Conservation (phyloP, 1,140 invertebrate species). For the Pachyrhynchus sulphureomaculatus region DNA sequence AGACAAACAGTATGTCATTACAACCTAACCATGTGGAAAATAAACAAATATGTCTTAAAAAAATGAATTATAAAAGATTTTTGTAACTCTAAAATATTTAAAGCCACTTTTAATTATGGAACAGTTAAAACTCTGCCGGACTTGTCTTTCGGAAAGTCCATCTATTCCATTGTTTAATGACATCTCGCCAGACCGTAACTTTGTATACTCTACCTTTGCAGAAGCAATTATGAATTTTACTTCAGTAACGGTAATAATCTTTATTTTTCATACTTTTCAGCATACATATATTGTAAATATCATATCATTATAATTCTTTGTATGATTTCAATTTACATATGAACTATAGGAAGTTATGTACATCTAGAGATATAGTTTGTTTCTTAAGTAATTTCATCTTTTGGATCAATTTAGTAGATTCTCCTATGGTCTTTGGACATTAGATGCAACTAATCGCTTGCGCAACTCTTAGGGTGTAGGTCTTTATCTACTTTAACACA, state of each 20-base stretch:
- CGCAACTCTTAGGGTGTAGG: too few species aligned
- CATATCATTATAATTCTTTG: too few species aligned
- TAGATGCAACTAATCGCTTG: too few species aligned
- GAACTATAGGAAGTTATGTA: background rate
- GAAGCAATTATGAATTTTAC: constrained; percentile 15
- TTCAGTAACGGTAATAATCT: constrained; percentile 13
- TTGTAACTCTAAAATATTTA: too few species aligned
- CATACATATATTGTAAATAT: too few species aligned
- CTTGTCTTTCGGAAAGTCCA: constrained; percentile 20
- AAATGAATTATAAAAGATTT: too few species aligned
- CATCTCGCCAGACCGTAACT: background rate
- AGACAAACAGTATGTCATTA: too few species aligned
- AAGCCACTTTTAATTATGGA: constrained; percentile 4
- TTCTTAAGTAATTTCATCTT: constrained; percentile 8
- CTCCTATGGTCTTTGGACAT: too few species aligned
- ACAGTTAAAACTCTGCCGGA: constrained; percentile 14
- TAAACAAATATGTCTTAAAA: background rate
- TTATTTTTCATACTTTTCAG: too few species aligned
- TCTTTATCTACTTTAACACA: too few species aligned
- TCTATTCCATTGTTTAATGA: constrained; percentile 9
- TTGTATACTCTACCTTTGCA: constrained; percentile 7
- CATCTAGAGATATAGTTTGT: background rate
- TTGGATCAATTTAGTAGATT: too few species aligned
- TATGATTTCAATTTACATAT: too few species aligned
- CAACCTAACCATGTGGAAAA: background rate